These are phyloP conservation scores for Agrochola lychnidis DNA, from an alignment of 2,888 invertebrate species.

Conservation along the genomic window DNA sequence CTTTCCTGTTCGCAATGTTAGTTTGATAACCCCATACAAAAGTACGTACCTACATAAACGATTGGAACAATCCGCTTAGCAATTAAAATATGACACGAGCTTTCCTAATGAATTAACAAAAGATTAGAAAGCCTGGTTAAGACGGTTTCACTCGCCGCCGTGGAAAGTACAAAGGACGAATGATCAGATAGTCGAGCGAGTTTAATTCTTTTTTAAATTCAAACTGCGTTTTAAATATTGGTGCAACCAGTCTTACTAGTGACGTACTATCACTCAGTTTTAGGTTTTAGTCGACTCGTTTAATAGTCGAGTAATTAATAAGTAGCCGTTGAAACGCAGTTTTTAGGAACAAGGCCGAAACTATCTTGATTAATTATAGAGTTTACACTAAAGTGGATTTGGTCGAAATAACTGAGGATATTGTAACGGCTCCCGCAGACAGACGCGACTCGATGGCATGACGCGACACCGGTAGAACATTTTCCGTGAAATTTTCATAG, in stretches of 20 bases:
- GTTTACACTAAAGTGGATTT: constrained; percentile 25
- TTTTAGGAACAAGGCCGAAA: constrained; percentile 45
- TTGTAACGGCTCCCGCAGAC: too few species aligned
- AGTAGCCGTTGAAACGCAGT: constrained; percentile 33
- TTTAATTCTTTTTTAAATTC: constrained; percentile 40
- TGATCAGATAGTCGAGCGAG: constrained; percentile 34
- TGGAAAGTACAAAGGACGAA: constrained; percentile 65
- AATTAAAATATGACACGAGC: constrained; percentile 78
- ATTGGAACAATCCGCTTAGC: constrained; percentile 72
- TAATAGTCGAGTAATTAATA: constrained; percentile 44
- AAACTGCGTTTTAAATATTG: constrained; percentile 31
- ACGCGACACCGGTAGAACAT: too few species aligned
- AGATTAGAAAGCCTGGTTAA: constrained; percentile 79
- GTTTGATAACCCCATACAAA: constrained; percentile 30
- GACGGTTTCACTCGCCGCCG: constrained; percentile 69
- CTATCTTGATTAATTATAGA: constrained; percentile 26
- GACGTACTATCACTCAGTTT: constrained; percentile 23
- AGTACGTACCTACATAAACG: constrained; percentile 24
- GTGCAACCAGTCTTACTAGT: constrained; percentile 25
- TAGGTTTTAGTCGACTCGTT: constrained; percentile 30
- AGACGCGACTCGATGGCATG: too few species aligned
- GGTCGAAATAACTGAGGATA: neutral
- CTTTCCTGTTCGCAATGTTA: constrained; percentile 15
- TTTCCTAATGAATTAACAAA: constrained; percentile 85
- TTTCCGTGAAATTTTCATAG: too few species aligned